Percentiles rank a stretch among this genome's conserved stretches.
Conservation (phyloP, 1,140 invertebrate species). For the Dinoponera quadriceps region DNA sequence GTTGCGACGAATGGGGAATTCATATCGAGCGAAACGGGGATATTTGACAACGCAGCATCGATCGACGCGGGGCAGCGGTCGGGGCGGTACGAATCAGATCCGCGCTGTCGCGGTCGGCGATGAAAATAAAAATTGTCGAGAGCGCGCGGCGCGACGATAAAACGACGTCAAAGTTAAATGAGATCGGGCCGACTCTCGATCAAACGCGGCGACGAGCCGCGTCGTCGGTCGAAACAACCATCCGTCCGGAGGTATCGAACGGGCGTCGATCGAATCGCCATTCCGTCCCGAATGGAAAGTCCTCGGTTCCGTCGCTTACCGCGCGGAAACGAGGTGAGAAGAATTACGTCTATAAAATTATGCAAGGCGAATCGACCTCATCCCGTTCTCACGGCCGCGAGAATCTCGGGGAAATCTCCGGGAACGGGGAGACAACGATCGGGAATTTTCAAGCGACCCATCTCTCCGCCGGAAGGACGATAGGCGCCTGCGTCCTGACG, state of each 20-base stretch:
- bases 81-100: not conserved
- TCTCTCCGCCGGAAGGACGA: not conserved
- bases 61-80: no score
- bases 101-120: not conserved
- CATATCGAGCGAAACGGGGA: no score
- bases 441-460: conserved; percentile 4
- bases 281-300: conserved; percentile 17
- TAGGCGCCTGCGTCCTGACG: not conserved
- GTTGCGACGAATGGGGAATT: no score
- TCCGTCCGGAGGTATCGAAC: conserved; percentile 27
- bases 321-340: not conserved
- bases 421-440: not conserved
- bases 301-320: not conserved
- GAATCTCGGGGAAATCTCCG: no score
- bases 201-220: conserved; percentile 21
- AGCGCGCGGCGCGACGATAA: conserved; percentile 8
- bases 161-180: conserved; percentile 45
- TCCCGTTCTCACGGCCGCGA: no score
- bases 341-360: conserved; percentile 43
- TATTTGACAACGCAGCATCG: no score
- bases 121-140: conserved; percentile 52
- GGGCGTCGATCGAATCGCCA: conserved; percentile 39
- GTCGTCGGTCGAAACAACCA: conserved; percentile 32
- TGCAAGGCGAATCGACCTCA: not conserved
- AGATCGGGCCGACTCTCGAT: conserved; percentile 51